Conservation (phyloP, 2,888 invertebrate species). For the Tetragonula carbonaria region DNA sequence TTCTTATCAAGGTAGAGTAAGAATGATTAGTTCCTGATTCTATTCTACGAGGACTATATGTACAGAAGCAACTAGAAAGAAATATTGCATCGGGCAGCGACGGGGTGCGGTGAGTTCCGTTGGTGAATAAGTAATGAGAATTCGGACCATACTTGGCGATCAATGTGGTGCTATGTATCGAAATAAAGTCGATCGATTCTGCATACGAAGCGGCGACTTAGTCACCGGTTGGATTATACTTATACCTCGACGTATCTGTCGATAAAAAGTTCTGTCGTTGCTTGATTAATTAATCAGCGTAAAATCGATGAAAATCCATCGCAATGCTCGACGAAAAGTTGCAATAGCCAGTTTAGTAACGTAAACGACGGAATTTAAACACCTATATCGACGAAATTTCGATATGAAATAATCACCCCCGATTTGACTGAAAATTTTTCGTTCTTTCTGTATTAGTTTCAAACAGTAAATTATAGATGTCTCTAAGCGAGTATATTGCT, state of each 20-base stretch:
- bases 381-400: too few species aligned
- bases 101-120: conserved; percentile 48
- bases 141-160: conserved; percentile 51
- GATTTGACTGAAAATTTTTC: too few species aligned
- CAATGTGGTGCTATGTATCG: conserved; percentile 49
- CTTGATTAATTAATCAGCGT: conserved; percentile 46
- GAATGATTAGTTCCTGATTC: not conserved
- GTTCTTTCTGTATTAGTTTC: too few species aligned
- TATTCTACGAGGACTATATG: not conserved
- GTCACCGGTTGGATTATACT: conserved; percentile 34
- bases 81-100: conserved; percentile 37
- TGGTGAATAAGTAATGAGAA: conserved; percentile 64
- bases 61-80: not conserved
- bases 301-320: conserved; percentile 20
- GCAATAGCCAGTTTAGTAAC: not conserved
- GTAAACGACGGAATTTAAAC: too few species aligned
- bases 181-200: conserved; percentile 58
- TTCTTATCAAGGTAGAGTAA: not conserved
- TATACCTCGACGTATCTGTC: conserved; percentile 47
- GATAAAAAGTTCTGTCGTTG: conserved; percentile 26
- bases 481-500: too few species aligned
- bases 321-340: not conserved
- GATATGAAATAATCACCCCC: too few species aligned
- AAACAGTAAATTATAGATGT: too few species aligned
- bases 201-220: conserved; percentile 27